phyloP scores from a whole-genome alignment of 2,113 vertebrate genomes.

The Thunnus maccoyii region DNA sequence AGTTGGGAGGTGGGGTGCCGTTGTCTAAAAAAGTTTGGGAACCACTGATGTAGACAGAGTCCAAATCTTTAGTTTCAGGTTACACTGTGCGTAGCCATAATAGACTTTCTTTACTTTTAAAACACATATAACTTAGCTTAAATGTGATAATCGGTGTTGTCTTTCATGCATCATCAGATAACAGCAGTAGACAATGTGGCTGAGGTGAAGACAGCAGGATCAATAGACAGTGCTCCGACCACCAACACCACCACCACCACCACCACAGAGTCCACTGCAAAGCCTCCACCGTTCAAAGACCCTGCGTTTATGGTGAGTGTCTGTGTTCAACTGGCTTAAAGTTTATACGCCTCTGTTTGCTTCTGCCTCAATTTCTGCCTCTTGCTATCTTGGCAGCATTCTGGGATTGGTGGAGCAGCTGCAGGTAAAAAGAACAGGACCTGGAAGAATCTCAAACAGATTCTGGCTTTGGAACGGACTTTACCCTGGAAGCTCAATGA shows the following conservation, averaged over 20 bases:
- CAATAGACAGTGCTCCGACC: slow-evolving; percentile 79
- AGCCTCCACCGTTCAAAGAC: slow-evolving; percentile 93
- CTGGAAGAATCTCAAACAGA: slow-evolving; percentile 99
- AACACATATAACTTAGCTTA: neutral
- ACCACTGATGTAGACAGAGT: no score
- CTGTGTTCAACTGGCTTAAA: neutral
- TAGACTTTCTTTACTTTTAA: neutral
- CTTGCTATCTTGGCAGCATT: slow-evolving; percentile 86
- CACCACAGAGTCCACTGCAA: slow-evolving; percentile 84
- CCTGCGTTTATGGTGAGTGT: slow-evolving; percentile 90
- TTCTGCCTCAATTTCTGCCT: neutral
- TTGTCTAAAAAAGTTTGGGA: neutral
- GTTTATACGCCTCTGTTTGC: neutral
- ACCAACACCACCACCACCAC: slow-evolving; percentile 24
- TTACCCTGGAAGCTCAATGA: slow-evolving; percentile 95
- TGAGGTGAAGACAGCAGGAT: slow-evolving; percentile 86
- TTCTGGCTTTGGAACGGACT: slow-evolving; percentile 94
- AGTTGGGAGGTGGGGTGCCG: no score
- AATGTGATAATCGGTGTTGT: neutral
- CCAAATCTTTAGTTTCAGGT: neutral
- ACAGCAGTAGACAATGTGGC: slow-evolving; percentile 77
- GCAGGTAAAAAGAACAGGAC: slow-evolving; percentile 98
- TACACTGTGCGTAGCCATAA: neutral
- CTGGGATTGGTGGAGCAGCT: slow-evolving; percentile 94
- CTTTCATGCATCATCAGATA: slow-evolving; percentile 60